Conservation (phyloP, 2,797 vertebrate genomes). For the Eurystomus glaucurus region DNA sequence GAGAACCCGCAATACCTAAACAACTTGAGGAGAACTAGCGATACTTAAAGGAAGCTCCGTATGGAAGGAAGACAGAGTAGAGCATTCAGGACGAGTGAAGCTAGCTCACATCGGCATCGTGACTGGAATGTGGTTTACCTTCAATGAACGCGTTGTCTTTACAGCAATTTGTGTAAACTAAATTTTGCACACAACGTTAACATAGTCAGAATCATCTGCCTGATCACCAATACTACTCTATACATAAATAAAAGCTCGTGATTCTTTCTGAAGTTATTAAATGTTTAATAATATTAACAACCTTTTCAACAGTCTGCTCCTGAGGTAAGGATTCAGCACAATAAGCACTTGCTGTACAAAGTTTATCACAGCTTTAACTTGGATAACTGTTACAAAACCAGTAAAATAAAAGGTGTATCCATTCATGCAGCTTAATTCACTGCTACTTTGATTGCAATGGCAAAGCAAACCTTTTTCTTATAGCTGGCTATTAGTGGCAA, state of each 20-base stretch:
- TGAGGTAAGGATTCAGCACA: not conserved
- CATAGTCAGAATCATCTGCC: not conserved
- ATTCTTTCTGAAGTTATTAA: not conserved
- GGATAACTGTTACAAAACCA: not conserved
- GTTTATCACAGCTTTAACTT: fast-evolving
- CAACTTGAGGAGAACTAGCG: not conserved
- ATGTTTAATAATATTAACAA: not conserved
- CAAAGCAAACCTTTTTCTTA: not conserved
- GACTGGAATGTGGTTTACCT: too few species aligned
- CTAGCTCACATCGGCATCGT: fast-evolving
- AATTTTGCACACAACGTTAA: not conserved
- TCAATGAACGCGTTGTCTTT: not conserved
- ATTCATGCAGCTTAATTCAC: not conserved
- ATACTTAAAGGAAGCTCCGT: not conserved
- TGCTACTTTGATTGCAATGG: not conserved
- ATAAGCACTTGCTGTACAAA: not conserved
- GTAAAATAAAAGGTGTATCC: not conserved
- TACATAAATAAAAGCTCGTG: not conserved
- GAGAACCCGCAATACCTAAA: not conserved
- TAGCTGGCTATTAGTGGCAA: fast-evolving
- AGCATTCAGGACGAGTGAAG: not conserved
- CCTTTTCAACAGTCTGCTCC: not conserved
- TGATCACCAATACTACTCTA: fast-evolving
- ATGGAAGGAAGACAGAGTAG: fast-evolving
- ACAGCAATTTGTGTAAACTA: not conserved